These are phyloP conservation scores for Drosophila borborema DNA, from an alignment of 2,888 invertebrate species.

Conservation along the genomic window DNA sequence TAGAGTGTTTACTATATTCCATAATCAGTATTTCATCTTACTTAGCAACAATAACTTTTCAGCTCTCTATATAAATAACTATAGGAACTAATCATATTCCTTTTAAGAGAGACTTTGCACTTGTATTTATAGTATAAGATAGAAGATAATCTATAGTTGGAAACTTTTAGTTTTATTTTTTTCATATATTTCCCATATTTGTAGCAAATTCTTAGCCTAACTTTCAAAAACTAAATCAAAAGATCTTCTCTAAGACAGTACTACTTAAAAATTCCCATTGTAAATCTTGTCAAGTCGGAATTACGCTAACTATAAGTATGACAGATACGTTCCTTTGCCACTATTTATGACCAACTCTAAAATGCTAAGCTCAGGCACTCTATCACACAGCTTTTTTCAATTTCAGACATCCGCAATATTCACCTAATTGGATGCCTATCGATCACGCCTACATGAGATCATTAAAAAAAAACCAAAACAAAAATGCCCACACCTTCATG, in stretches of 20 bases:
- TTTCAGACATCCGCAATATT: constrained; percentile 10
- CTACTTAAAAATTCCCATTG: neutral
- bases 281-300: neutral
- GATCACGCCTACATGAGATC: constrained; percentile 45
- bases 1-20: no score
- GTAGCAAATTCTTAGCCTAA: no score
- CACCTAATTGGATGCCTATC: constrained; percentile 34
- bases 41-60: no score
- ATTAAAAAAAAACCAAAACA: constrained; percentile 12
- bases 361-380: neutral
- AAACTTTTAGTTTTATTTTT: no score
- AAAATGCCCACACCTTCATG: constrained; percentile 10
- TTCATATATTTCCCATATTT: no score
- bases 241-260: neutral
- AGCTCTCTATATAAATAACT: no score
- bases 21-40: no score
- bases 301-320: neutral
- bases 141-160: no score
- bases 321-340: neutral
- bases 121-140: no score
- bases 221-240: no score
- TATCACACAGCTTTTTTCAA: constrained; percentile 2
- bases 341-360: neutral
- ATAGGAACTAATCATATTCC: no score
- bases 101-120: no score